A percentile compares a stretch with the other conserved stretches of the same genome.
Evolutionary conservation across 2,797 vertebrate species (phyloP).

Genomic region (Epinephelus awoara): DNA sequence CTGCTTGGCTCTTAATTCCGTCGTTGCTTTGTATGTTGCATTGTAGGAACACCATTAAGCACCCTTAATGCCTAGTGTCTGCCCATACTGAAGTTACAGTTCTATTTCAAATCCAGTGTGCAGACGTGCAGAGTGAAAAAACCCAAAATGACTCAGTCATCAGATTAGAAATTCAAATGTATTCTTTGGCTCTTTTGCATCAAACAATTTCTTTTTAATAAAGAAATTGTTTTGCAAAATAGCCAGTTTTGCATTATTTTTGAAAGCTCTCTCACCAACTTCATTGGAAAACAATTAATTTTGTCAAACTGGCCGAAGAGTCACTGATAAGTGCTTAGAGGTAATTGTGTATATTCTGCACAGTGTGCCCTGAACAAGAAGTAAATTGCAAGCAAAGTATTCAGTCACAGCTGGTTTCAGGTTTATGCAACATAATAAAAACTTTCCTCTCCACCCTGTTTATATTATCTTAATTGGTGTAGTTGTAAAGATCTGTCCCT

Average conservation of each 20-base stretch:
- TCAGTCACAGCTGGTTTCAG: background rate
- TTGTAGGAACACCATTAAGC: conserved; percentile 1
- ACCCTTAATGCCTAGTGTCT: background rate
- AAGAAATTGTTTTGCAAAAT: too few relatives aligned
- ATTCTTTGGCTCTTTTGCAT: background rate
- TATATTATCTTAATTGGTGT: background rate
- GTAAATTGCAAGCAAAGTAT: background rate
- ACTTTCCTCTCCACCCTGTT: background rate
- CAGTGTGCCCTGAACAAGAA: background rate
- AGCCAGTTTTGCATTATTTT: background rate
- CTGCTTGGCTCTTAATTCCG: conserved; percentile 17
- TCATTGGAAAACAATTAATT: background rate
- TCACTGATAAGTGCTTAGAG: background rate
- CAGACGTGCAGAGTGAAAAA: background rate
- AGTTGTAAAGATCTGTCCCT: background rate
- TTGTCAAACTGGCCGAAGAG: background rate
- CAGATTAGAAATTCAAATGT: background rate
- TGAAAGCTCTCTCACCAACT: background rate
- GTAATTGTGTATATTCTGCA: background rate
- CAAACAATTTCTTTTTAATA: background rate
- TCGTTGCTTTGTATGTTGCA: conserved; percentile 7
- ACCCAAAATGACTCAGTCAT: background rate
- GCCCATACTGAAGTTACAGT: background rate
- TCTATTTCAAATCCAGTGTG: background rate
- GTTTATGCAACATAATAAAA: background rate